Evolutionary conservation across 2,888 invertebrate genomes (phyloP).

Genomic region (Omphaloscelis lunosa): DNA sequence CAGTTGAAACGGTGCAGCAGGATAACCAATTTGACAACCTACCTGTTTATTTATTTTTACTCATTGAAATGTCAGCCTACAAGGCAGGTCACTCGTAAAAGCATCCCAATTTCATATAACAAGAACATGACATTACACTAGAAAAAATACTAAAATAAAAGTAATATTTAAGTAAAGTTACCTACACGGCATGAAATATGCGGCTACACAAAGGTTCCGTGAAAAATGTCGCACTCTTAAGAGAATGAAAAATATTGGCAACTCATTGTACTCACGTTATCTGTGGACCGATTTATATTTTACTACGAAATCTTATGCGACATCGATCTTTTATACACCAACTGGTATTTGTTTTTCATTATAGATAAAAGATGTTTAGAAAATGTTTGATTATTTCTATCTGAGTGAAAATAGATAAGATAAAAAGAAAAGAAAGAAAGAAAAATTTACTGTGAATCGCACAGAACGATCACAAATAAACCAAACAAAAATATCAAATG

Average conservation of each 20-base stretch:
- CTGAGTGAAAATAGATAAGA: not conserved
- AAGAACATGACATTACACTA: not conserved
- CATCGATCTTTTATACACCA: slow-evolving; percentile 7
- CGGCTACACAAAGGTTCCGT: slow-evolving; percentile 40
- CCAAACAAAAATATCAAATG: too few relatives aligned
- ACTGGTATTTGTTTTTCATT: slow-evolving; percentile 8
- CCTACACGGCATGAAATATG: slow-evolving; percentile 31
- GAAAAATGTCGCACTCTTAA: slow-evolving; percentile 48
- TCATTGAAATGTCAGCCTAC: not conserved
- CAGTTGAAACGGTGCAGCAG: not conserved
- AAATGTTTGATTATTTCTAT: not conserved
- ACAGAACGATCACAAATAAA: too few relatives aligned
- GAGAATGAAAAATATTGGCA: slow-evolving; percentile 54
- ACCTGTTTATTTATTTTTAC: not conserved
- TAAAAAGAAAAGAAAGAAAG: too few relatives aligned
- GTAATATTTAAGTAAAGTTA: slow-evolving; percentile 10
- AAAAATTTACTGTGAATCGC: too few relatives aligned
- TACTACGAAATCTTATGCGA: slow-evolving; percentile 22
- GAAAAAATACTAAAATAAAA: slow-evolving; percentile 24
- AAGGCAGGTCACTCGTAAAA: not conserved
- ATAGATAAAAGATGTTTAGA: not conserved
- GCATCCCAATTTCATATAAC: not conserved
- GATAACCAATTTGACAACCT: not conserved
- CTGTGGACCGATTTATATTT: slow-evolving; percentile 41
- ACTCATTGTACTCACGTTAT: slow-evolving; percentile 48